A percentile compares a stretch with the other conserved stretches of the same genome.
phyloP scores from a whole-genome alignment of 2,113 vertebrate genomes.

The Sapajus apella region DNA sequence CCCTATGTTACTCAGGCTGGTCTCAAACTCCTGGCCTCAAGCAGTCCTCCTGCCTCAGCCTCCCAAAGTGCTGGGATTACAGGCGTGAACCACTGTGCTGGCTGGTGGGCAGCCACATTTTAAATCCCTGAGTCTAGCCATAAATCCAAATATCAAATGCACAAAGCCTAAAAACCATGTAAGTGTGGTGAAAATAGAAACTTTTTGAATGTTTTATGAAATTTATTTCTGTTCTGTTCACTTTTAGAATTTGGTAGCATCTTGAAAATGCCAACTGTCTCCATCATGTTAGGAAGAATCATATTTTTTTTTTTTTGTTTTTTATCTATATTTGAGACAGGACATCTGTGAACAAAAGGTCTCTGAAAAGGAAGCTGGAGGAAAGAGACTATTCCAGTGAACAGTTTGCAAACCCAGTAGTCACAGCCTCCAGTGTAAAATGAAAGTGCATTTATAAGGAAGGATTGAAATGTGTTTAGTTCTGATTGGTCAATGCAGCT shows the following conservation, averaged over 20 bases:
- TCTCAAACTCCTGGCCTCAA: too few species aligned
- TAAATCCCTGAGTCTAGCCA: background rate
- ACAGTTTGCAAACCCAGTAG: background rate
- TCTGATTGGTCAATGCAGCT: background rate
- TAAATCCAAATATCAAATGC: background rate
- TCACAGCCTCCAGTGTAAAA: background rate
- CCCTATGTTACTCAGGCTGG: too few species aligned
- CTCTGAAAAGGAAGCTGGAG: background rate
- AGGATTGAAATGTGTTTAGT: too few species aligned
- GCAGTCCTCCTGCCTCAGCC: too few species aligned
- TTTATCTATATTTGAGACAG: background rate
- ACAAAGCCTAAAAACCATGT: background rate
- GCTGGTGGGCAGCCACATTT: background rate
- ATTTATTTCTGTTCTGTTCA: background rate
- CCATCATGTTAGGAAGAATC: background rate
- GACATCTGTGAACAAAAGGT: background rate
- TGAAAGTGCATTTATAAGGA: background rate
- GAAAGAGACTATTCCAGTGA: background rate
- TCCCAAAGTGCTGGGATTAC: too few species aligned
- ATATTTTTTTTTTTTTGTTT: background rate
- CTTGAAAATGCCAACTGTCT: slow-evolving; percentile 1
- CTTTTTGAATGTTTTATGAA: background rate
- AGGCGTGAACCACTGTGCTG: too few species aligned
- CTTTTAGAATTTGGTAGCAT: slow-evolving; percentile 39
- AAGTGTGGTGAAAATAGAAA: background rate